Evolutionary conservation across 2,113 vertebrate species (phyloP).

Genomic region (Zapus hudsonius): DNA sequence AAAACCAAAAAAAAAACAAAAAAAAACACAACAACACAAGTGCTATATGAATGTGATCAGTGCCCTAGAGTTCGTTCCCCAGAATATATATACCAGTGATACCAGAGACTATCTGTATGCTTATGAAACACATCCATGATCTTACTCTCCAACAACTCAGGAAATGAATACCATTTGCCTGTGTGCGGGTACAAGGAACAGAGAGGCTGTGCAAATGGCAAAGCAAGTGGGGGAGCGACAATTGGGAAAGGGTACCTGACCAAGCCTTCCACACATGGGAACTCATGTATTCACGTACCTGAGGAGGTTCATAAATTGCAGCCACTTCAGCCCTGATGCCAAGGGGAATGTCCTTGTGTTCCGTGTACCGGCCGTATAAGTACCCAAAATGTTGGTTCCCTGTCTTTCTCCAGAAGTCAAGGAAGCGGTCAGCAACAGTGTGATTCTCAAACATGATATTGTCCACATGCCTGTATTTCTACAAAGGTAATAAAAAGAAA

Average conservation of each 20-base stretch:
- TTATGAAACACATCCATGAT: too few species aligned
- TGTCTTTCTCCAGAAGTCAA: constrained; percentile 99
- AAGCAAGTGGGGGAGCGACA: too few species aligned
- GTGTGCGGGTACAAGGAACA: rapidly evolving
- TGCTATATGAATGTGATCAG: too few species aligned
- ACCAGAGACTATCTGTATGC: too few species aligned
- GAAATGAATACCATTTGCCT: background rate
- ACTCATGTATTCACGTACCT: constrained; percentile 84
- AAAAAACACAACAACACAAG: too few species aligned
- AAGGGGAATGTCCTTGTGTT: constrained; percentile 98
- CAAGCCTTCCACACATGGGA: rapidly evolving
- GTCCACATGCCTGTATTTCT: constrained; percentile 99
- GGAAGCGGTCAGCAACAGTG: constrained; percentile 98
- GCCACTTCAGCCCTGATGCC: constrained; percentile 97
- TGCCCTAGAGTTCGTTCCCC: too few species aligned
- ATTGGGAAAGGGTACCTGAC: rapidly evolving
- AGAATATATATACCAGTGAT: too few species aligned
- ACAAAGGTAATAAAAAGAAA: constrained; percentile 59
- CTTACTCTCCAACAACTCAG: too few species aligned
- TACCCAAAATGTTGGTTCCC: constrained; percentile 96
- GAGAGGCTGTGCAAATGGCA: background rate
- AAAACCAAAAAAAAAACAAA: too few species aligned
- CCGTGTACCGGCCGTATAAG: constrained; percentile 95
- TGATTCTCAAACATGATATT: constrained; percentile 99
- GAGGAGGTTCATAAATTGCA: constrained; percentile 97